Evolutionary conservation across 1,140 invertebrate genomes (phyloP).

Genomic region (Listronotus bonariensis): DNA sequence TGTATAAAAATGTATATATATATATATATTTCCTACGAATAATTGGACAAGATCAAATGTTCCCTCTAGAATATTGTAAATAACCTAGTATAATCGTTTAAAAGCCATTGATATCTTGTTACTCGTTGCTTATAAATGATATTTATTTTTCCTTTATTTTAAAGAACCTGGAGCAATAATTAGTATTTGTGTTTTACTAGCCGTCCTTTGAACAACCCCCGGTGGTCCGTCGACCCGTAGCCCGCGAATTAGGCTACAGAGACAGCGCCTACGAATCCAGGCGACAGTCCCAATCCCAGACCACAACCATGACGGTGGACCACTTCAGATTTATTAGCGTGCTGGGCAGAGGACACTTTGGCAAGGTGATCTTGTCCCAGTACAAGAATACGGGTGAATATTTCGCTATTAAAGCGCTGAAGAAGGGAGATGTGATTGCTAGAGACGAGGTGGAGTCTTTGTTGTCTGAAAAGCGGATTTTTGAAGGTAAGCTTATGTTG

Average conservation of each 20-base stretch:
- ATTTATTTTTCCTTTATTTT: too few species aligned
- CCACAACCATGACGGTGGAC: slow-evolving; percentile 78
- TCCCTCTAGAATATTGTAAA: too few species aligned
- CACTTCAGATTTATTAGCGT: slow-evolving; percentile 96
- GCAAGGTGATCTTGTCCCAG: slow-evolving; percentile 98
- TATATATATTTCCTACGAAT: too few species aligned
- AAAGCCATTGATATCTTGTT: too few species aligned
- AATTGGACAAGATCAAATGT: too few species aligned
- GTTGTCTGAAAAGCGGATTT: slow-evolving; percentile 98
- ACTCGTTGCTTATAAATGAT: too few species aligned
- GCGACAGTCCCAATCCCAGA: slow-evolving; percentile 68
- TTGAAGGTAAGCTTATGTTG: slow-evolving; percentile 69
- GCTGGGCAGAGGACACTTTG: slow-evolving; percentile 97
- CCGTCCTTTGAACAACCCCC: slow-evolving; percentile 42
- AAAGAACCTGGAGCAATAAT: too few species aligned
- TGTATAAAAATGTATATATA: too few species aligned
- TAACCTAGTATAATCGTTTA: too few species aligned
- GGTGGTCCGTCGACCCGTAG: slow-evolving; percentile 60
- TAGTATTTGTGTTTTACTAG: slow-evolving; percentile 17
- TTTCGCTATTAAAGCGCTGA: slow-evolving; percentile 95
- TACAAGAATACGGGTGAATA: slow-evolving; percentile 92
- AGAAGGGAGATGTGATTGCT: slow-evolving; percentile 99
- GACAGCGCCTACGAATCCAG: slow-evolving; percentile 75
- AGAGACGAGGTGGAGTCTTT: slow-evolving; percentile 98
- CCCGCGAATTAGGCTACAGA: slow-evolving; percentile 63